phyloP scores from a whole-genome alignment of 2,113 vertebrate species.

The Meriones unguiculatus region DNA sequence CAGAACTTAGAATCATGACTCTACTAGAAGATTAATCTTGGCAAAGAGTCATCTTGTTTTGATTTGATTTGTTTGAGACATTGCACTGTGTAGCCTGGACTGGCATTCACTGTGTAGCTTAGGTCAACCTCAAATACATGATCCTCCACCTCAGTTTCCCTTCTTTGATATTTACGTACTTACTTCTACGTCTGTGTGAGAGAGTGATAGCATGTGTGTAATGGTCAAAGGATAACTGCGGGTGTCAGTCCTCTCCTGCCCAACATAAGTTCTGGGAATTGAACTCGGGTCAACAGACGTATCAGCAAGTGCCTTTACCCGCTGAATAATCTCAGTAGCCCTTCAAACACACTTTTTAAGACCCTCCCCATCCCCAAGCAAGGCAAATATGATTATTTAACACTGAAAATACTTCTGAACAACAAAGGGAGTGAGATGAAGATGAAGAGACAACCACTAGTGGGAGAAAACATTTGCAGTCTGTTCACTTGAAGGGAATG shows the following conservation, averaged over 20 bases:
- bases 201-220: too few species aligned
- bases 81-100: not conserved
- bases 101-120: not conserved
- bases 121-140: not conserved
- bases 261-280: not conserved
- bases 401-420: not conserved
- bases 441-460: not conserved
- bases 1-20: not conserved
- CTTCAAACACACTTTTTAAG: not conserved
- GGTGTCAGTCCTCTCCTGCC: not conserved
- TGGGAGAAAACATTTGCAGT: not conserved
- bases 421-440: not conserved
- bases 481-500: not conserved
- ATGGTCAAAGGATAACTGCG: not conserved
- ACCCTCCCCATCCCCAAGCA: not conserved
- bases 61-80: not conserved
- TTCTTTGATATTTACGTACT: not conserved
- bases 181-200: not conserved
- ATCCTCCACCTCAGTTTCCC: not conserved
- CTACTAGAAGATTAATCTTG: not conserved
- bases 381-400: not conserved
- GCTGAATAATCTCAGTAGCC: not conserved
- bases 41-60: not conserved
- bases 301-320: not conserved
- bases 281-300: not conserved